Conservation (phyloP, 1,140 invertebrate species). For the Chrysoperla carnea region DNA sequence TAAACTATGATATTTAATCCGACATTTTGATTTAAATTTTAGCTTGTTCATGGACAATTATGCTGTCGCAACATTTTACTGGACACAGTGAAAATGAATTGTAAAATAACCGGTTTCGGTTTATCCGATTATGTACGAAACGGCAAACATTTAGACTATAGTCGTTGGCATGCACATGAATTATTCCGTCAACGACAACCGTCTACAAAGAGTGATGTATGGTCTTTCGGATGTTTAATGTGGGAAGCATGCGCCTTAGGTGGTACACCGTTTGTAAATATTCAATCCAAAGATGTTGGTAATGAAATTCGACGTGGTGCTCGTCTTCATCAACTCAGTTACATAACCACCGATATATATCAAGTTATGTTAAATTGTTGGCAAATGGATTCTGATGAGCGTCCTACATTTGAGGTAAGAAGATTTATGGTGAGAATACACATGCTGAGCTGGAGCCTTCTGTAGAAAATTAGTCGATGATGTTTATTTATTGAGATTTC, state of each 20-base stretch:
- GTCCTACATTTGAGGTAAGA: conserved; percentile 40
- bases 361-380: conserved; percentile 71
- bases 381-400: conserved; percentile 63
- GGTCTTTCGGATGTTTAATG: conserved; percentile 63
- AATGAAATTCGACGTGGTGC: conserved; percentile 45
- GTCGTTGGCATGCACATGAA: conserved; percentile 61
- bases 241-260: conserved; percentile 74
- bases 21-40: conserved; percentile 18
- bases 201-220: conserved; percentile 54
- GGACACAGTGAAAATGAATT: conserved; percentile 29
- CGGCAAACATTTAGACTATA: conserved; percentile 39
- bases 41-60: conserved; percentile 52
- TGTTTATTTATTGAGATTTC: too few species aligned
- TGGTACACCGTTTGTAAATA: conserved; percentile 55
- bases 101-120: conserved; percentile 58
- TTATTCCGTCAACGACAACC: conserved; percentile 45
- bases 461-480: too few species aligned
- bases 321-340: conserved; percentile 49
- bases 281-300: conserved; percentile 47
- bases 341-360: conserved; percentile 58
- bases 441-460: too few species aligned
- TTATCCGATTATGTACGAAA: conserved; percentile 25
- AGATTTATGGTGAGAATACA: too few species aligned
- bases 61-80: conserved; percentile 52
- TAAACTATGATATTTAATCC: too few species aligned